Evolutionary conservation across 2,888 invertebrate genomes (phyloP), one percentile per base, ranked within the genome.

Genomic region (Ichneumon xanthorius): DNA sequence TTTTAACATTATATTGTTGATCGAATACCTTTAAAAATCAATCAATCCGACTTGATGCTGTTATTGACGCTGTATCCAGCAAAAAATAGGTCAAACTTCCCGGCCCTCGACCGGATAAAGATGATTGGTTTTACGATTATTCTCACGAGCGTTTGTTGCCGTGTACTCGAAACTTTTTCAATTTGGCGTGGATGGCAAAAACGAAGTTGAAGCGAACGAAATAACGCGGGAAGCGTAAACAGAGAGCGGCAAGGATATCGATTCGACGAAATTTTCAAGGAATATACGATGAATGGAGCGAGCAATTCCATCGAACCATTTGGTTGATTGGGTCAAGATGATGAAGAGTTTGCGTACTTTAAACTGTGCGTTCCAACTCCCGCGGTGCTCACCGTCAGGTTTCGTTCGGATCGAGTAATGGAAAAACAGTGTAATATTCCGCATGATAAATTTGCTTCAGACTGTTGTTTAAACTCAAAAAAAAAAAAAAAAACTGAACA

Each of bases 241-340:
- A 50, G 45, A 30, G 22, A 53, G 63, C 26, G 37, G 45, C 30
- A 58, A 33, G 37, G 73, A 68, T 68, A 75, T 70, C 50, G 73
- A 75, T 83, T 70, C 40, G 53, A 68, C 72, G 79, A 83, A 83
- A 79, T 73, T 68, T 78, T 79, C 37, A 22, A 50, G 55, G 26
- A 82, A 73, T 55, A 65, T 65, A 82, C 77, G 67, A 78, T 78
- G 82, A 75, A 83, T 79, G 68, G 63, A 68, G 50, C 40, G 53
- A 61, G 70, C 68, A 65, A 75, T 77, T 77, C 53, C 58, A 81
- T 73, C 45, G 77, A 78, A 77, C 72, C 84, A 84, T 50, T 81
- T 77, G 67, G 65, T 73, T 81, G 77, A 80, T 81, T 84, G 84
- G 67, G 7, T 68, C 77, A 68, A 73, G 80, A 80, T 84, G 71